Evolutionary conservation across 1,140 invertebrate genomes (phyloP).

Genomic region (Nixonia krombeini): DNA sequence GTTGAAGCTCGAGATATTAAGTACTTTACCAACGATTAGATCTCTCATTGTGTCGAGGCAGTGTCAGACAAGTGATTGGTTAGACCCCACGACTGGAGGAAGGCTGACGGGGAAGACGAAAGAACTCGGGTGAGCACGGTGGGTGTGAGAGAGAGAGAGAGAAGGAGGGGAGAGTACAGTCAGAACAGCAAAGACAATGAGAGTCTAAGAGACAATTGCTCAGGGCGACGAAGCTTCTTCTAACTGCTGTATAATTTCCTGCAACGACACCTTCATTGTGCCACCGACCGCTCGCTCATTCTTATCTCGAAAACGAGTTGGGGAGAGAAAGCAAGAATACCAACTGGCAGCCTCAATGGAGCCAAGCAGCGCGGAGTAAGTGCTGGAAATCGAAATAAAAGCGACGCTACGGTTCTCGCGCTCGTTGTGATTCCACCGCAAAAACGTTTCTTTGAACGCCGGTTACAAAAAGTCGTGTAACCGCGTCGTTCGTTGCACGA

Average conservation of each 20-base stretch:
- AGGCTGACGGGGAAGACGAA: constrained; percentile 39
- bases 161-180: too few relatives aligned
- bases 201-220: constrained; percentile 69
- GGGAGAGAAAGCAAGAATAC: constrained; percentile 35
- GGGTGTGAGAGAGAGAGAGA: constrained; percentile 37
- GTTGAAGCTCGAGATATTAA: constrained; percentile 72
- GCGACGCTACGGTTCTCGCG: constrained; percentile 19
- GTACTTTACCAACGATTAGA: constrained; percentile 72
- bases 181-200: constrained; percentile 61
- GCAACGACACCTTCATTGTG: constrained; percentile 74
- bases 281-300: constrained; percentile 60
- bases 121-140: too few relatives aligned
- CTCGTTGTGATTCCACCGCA: constrained; percentile 9
- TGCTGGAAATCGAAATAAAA: constrained; percentile 37
- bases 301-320: constrained; percentile 58
- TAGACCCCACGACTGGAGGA: constrained; percentile 45
- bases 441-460: background rate
- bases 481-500: background rate
- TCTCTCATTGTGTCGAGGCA: constrained; percentile 68
- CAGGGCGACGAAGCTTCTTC: constrained; percentile 60
- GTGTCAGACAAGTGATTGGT: constrained; percentile 69
- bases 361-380: constrained; percentile 25
- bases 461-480: constrained; percentile 2
- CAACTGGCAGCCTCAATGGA: constrained; percentile 37
- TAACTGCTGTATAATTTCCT: constrained; percentile 74